Evolutionary conservation across 2,888 invertebrate species (phyloP).

Genomic region (Macrostomum cliftonense): DNA sequence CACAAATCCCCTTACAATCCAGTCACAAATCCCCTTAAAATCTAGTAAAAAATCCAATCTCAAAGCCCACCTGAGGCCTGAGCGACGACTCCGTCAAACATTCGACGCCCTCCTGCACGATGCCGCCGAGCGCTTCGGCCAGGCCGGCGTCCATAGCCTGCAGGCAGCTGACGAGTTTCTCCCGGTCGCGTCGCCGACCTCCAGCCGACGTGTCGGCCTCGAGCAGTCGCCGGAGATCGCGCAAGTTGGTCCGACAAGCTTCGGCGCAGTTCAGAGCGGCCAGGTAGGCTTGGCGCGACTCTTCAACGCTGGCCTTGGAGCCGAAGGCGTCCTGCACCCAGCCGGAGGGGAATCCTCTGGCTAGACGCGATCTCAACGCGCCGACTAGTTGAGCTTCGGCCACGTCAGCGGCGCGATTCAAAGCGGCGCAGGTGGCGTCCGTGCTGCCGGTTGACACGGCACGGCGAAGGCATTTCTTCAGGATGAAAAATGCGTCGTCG

Average conservation of each 20-base stretch:
- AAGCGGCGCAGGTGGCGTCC: conserved; percentile 83
- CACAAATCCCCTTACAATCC: too few relatives aligned
- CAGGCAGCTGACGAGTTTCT: conserved; percentile 5
- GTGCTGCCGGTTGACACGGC: conserved; percentile 73
- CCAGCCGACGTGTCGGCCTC: conserved; percentile 47
- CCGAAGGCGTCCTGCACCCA: conserved; percentile 57
- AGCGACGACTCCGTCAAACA: conserved; percentile 40
- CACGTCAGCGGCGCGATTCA: conserved; percentile 72
- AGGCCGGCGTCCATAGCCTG: conserved; percentile 17
- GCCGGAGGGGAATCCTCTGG: conserved; percentile 53
- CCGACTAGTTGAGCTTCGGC: conserved; percentile 65
- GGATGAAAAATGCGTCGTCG: conserved; percentile 89
- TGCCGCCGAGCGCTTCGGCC: conserved; percentile 13
- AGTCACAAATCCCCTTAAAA: too few relatives aligned
- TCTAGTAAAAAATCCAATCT: too few relatives aligned
- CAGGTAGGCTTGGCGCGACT: conserved; percentile 37
- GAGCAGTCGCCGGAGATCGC: conserved; percentile 59
- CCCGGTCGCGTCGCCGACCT: conserved; percentile 20
- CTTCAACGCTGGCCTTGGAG: conserved; percentile 51
- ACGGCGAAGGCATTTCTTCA: conserved; percentile 71
- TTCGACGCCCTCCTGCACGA: background rate
- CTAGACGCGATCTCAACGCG: conserved; percentile 52
- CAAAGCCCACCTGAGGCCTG: conserved; percentile 48
- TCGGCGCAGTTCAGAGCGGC: conserved; percentile 74
- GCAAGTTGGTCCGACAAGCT: conserved; percentile 69